Evolutionary conservation across 2,888 invertebrate species (phyloP), one percentile per base, ranked within the genome.

Genomic region (Hydrotaea cyrtoneurina): DNA sequence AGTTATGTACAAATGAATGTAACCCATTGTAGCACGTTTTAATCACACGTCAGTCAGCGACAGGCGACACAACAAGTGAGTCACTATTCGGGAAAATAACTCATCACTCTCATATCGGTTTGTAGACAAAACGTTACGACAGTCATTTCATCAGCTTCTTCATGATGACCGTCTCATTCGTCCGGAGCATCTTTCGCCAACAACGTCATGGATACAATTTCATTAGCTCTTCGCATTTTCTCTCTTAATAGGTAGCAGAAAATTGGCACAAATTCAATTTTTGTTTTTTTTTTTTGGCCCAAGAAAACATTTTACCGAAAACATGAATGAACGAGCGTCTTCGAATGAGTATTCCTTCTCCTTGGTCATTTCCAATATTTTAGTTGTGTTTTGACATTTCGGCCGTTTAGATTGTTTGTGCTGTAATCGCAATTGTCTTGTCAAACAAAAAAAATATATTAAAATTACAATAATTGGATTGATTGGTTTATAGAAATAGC

Each of bases 221-320:
- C 53, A 13, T 39, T 78, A 72, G 19, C 31, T 36, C 39, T 13
- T 43, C 66, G 11, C 39, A 17, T 43, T 39, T 43, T 43, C 43
- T 66, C 36, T 50, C 75, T 31, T 31, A n/a, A 31, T 31, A 7
- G 2, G 31, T 31, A 31, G 31, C 31, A 7, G 43, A 15, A 76
- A 84, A 78, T 84, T 84, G 81, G 81, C 84, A 81, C 50, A 74
- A 85, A 85, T 79, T 82, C 69, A 82, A 85, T 85, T 85, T n/a
- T n/a, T n/a, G n/a, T n/a, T n/a, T n/a, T n/a, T n/a, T n/a, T n/a
- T n/a, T n/a, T n/a, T 69, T 62, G 72, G 7, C 31, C n/a, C 57
- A 36, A 10, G 2, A 5, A 66, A 78, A 57, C 64, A 59, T 71
- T 57, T 81, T 13, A 36, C 17, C 31, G 23, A 39, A 78, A 64